Conservation (phyloP, 1,140 invertebrate species). For the Drosophila punjabiensis region DNA sequence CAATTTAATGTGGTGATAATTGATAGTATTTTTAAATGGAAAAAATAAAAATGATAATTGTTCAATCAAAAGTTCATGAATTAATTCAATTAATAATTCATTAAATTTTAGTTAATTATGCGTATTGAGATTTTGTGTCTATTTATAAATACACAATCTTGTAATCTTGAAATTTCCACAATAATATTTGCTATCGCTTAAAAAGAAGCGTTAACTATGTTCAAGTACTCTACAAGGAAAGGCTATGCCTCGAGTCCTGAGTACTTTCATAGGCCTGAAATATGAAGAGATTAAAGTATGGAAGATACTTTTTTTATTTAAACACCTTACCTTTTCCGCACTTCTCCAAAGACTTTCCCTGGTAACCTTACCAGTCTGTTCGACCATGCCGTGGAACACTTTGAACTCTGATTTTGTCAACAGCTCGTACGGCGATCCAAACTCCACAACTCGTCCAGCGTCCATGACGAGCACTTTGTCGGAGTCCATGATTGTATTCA, state of each 20-base stretch:
- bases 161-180: no score
- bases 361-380: conserved; percentile 86
- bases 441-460: conserved; percentile 87
- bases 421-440: conserved; percentile 80
- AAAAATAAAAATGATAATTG: no score
- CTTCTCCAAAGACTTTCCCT: conserved; percentile 87
- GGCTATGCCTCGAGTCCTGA: background rate
- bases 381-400: conserved; percentile 88
- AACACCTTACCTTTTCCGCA: conserved; percentile 86
- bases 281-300: background rate
- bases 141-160: no score
- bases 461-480: conserved; percentile 88
- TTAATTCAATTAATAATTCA: no score
- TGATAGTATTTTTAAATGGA: no score
- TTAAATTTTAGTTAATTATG: no score
- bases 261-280: background rate
- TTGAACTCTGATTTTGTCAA: conserved; percentile 80
- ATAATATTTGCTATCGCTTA: background rate
- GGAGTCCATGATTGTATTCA: conserved; percentile 88
- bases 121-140: no score
- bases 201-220: background rate
- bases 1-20: no score
- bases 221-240: background rate
- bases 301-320: background rate
- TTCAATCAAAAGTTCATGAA: no score